Base-by-base conservation (phyloP, 2,888 invertebrate genomes). In the Aspidiotus destructor region DNA sequence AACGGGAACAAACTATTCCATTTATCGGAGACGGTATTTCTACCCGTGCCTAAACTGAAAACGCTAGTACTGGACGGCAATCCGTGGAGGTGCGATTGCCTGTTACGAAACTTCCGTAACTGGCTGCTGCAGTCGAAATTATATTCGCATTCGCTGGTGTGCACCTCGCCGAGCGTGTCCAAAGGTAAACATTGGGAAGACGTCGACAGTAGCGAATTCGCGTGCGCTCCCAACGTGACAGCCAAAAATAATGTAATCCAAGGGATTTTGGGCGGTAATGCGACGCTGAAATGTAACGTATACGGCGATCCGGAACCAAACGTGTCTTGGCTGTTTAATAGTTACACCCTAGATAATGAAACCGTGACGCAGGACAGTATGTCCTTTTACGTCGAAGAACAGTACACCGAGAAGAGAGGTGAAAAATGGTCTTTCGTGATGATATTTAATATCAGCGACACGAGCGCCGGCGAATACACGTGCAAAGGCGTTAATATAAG, bases 71-170 rank as follows among this genome's bases (percentile, higher is more conserved):
- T 93, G 65, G 88, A 90, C 72, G 88, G 88, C 42, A 94, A 94
- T 77, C 91, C 89, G 7, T 94, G 93, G 93, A 83, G 84, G 75
- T 94, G 94, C 77, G 92, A 94, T 77, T 94, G 94, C 77, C 84
- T 87, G 72, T 78, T 94, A 70, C 83, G 91, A 64, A 87, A 87
- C 70, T 89, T 93, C 74, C 85, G 92, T 70, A 85, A 85, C 73
- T 92, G 92, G 91, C 86, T 91, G 76, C 81, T 91, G 65, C 82
- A 85, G 64, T 86, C 86, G 74, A 90, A 89, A 74, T 80, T 93
- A 65, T 86, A 87, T 71, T 87, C 88, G 11, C 84, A 86, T 72
- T 84, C 88, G 55, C 81, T 92, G 73, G 81, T 83, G 62, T 90
- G 90, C 75, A 83, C 83, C 13, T 85, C 86, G 63, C 93, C 93